Base-by-base conservation (phyloP, 2,888 invertebrate genomes). In the Tinea trinotella region DNA sequence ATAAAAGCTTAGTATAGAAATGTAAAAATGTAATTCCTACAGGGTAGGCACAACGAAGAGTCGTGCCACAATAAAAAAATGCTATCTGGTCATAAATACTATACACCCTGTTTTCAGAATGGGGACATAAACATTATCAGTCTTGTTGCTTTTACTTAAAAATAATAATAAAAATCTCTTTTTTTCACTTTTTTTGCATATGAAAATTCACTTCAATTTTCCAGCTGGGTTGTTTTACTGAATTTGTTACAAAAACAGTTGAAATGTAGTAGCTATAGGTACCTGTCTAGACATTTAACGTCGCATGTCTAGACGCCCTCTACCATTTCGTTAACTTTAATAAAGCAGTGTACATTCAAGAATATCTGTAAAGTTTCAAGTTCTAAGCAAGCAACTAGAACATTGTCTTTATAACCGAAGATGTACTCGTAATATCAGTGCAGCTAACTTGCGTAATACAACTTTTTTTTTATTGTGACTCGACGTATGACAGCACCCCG, bases 221-320 rank as follows among this genome's bases (percentile, higher is more conserved):
- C 13, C 40, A 40, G 40, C 7, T 13, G 35, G 12, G 2, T 13
- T 15, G 13, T n/a, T 40, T 40, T 15, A 40, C 2, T n/a, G 7
- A 13, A 15, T n/a, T 40, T 40, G 40, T 40, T 40, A 40, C 40
- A 40, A 15, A 40, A 40, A 40, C 12, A 13, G 36, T 46, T 19
- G 19, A 40, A 10, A 40, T 40, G n/a, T 4, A 40, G 10, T 19
- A 46, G 18, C 3, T 19, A 46, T 15, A 40, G 18, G 81, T 82
- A 84, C 80, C 79, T 77, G 84, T 84, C 84, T 85, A 85, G 84
- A 85, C 84, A 56, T 17, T 53, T 83, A 83, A 62, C 44, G 54
- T 40, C 52, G 48, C 22, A 60, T 64, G 83, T 82, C 84, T 82
- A 84, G 83, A 83, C 84, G 66, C 66, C 68, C 75, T 76, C 71